Percentiles rank a stretch among this genome's conserved stretches.
Evolutionary conservation across 2,888 invertebrate species (phyloP).

Genomic region (Amphipyra berbera): DNA sequence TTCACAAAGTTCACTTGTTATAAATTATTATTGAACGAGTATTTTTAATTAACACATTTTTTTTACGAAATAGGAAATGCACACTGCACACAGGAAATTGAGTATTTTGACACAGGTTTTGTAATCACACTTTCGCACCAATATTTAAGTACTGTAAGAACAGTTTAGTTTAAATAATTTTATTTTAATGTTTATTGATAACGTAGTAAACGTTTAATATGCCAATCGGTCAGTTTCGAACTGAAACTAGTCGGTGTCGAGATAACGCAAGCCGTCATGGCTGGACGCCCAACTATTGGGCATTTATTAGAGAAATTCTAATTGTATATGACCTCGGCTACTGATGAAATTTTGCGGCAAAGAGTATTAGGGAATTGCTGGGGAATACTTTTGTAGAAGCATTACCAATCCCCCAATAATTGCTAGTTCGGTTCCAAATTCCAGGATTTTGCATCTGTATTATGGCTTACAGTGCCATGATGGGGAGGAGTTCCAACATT

Average conservation of each 20-base stretch:
- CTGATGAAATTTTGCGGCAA: slow-evolving; percentile 34
- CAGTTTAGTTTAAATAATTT: neutral
- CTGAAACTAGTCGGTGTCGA: slow-evolving; percentile 41
- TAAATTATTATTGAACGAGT: neutral
- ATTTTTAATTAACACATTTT: too few relatives aligned
- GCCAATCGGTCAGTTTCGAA: slow-evolving; percentile 49
- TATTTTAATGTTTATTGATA: slow-evolving; percentile 11
- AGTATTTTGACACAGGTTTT: neutral
- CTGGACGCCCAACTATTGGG: slow-evolving; percentile 64
- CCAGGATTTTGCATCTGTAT: neutral
- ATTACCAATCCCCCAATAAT: too few relatives aligned
- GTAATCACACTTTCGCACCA: neutral
- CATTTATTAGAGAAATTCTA: slow-evolving; percentile 43
- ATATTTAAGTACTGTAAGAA: neutral
- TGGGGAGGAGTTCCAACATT: too few relatives aligned
- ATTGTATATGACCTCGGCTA: slow-evolving; percentile 43
- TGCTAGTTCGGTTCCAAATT: too few relatives aligned
- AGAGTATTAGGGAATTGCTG: neutral
- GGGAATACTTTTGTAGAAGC: too few relatives aligned
- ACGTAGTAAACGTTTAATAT: slow-evolving; percentile 42
- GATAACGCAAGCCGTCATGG: slow-evolving; percentile 70
- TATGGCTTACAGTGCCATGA: too few relatives aligned
- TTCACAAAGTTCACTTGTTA: neutral
- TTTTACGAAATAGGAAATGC: neutral
- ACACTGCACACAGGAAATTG: neutral